phyloP scores from a whole-genome alignment of 1,140 invertebrate genomes.

The Camponotus pennsylvanicus region DNA sequence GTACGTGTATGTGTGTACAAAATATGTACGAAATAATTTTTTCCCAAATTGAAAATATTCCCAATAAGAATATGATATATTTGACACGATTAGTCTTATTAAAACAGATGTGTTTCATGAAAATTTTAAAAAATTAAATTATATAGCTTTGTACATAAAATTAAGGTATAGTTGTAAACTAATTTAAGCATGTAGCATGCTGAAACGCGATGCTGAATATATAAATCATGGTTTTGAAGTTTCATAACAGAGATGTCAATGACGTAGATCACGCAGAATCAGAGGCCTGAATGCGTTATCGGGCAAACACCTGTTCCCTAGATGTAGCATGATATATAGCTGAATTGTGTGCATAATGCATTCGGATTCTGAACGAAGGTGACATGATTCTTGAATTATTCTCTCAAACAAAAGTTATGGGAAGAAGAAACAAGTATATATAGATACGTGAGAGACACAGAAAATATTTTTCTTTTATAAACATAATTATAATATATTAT shows the following conservation, averaged over 20 bases:
- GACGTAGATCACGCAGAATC: conserved; percentile 65
- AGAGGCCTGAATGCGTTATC: conserved; percentile 66
- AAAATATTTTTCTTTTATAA: not conserved
- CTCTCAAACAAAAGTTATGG: not conserved
- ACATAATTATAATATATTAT: not conserved
- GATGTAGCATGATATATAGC: conserved; percentile 49
- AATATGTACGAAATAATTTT: not conserved
- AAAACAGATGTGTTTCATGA: not conserved
- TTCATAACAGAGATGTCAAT: conserved; percentile 27
- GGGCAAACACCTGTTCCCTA: conserved; percentile 71
- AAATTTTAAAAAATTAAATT: not conserved
- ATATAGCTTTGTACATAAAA: not conserved
- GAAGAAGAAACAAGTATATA: not conserved
- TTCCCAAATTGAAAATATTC: not conserved
- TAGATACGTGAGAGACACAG: not conserved
- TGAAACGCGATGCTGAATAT: not conserved
- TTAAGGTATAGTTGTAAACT: not conserved
- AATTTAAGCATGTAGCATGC: not conserved
- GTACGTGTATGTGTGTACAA: not conserved
- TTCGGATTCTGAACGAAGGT: conserved; percentile 31
- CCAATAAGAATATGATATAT: not conserved
- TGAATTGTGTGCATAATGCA: conserved; percentile 57
- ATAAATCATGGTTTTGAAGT: conserved; percentile 27
- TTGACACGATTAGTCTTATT: not conserved
- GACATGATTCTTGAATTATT: not conserved